phyloP scores from a whole-genome alignment of 2,797 vertebrate genomes.

The Tolypeutes matacus region DNA sequence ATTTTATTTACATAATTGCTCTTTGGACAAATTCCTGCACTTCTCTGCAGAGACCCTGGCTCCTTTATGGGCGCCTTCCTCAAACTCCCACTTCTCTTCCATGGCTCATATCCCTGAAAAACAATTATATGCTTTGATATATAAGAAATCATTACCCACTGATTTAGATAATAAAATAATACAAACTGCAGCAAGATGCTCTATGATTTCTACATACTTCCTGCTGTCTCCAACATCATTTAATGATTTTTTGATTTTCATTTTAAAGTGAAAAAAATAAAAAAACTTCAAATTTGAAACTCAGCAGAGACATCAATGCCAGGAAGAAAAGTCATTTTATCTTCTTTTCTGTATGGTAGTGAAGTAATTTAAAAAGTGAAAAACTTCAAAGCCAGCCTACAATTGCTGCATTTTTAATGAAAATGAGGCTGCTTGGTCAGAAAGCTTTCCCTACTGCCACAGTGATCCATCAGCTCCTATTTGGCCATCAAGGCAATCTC shows the following conservation, averaged over 20 bases:
- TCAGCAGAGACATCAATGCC: conserved; percentile 62
- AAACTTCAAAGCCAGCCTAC: conserved; percentile 69
- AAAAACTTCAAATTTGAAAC: conserved; percentile 61
- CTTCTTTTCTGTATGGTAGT: conserved; percentile 70
- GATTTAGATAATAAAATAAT: conserved; percentile 82
- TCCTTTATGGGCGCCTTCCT: conserved; percentile 58
- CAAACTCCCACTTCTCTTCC: conserved; percentile 32
- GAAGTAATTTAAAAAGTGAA: conserved; percentile 64
- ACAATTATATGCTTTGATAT: conserved; percentile 83
- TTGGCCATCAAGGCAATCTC: neutral
- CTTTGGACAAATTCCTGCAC: conserved; percentile 78
- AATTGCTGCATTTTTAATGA: conserved; percentile 20
- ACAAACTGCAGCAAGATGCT: conserved; percentile 56
- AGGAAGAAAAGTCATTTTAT: conserved; percentile 61
- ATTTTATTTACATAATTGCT: conserved; percentile 81
- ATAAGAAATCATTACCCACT: conserved; percentile 78
- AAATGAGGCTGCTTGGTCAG: neutral
- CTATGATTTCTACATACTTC: conserved; percentile 61
- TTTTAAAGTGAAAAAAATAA: conserved; percentile 61
- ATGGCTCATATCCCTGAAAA: conserved; percentile 76
- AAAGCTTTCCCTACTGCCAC: neutral
- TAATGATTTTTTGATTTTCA: conserved; percentile 69
- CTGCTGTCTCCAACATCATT: conserved; percentile 71
- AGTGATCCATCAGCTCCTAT: neutral
- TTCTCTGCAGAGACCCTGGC: conserved; percentile 69